Evolutionary conservation across 2,797 vertebrate genomes (phyloP), one percentile per base, ranked within the genome.

Genomic region (Microctenopoma stevenorrisi): DNA sequence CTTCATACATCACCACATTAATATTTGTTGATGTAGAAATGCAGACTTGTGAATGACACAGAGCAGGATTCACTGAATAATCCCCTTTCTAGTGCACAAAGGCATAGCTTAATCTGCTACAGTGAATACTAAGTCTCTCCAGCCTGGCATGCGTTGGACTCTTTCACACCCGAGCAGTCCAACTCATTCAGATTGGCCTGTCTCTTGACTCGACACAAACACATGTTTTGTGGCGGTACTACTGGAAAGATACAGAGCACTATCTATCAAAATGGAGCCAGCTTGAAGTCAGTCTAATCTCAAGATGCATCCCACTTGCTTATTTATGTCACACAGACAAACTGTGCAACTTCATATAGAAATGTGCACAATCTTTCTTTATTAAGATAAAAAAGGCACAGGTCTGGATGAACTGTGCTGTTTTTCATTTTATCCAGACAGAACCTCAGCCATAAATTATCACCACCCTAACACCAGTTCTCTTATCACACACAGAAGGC

Each of bases 51-150:
- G 85, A 88, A 86, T 88, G 88, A 89, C 91, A 88, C 76, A 79
- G 84, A 89, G 86, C 86, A 62, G 85, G 88, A 83, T 87, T 87
- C 62, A 44, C 75, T 78, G 80, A 90, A 91, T 90, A 90, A 90
- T 92, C 89, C 84, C 72, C 74, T 90, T 90, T 88, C 81, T 86
- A 72, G 66, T 82, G 88, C 87, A 91, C 87, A 89, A 88, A 87
- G 72, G 76, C 86, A 70, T 33, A 84, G 88, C 67, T 87, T 86
- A 85, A 90, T 82, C 85, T 83, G 84, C 86, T 59, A 84, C 82
- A 83, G 82, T 90, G 88, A 88, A 89, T 83, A 64, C 86, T 89
- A 89, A 91, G 79, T 86, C 86, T 87, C 68, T 76, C 38, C 82
- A 83, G 83, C 67, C 81, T 86, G 86, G 78, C 80, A 65, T 76